Base-by-base conservation (phyloP, 2,888 invertebrate species). In the Troglohyphantes excavatus region DNA sequence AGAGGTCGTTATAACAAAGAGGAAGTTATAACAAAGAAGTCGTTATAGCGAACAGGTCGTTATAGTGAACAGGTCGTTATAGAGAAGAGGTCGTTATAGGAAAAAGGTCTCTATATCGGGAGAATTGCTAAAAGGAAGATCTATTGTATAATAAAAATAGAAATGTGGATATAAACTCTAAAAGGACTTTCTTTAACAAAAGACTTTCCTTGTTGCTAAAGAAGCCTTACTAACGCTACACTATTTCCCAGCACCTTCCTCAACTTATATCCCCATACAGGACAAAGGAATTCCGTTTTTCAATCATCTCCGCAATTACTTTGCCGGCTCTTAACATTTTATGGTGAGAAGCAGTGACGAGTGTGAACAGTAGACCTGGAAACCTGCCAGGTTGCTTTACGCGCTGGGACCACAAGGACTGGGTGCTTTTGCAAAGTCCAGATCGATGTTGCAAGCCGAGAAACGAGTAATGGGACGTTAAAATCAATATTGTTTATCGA, bases 401-500 rank as follows among this genome's bases (percentile, higher is more conserved):
- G 26, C 65, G n/a, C 46, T 19, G 68, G 59, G 81, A 59, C 67
- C 67, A 63, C 63, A 9, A 19, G 26, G 21, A 72, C 72, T 23
- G 33, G 43, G 46, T 46, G 67, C 29, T 39, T 17, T 79, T 59
- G 23, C n/a, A 13, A 46, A 23, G 27, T 59, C 19, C 29, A 29
- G 76, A 76, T 76, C 76, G 76, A 76, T 76, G 59, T 19, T 61
- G 29, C 33, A 19, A 53, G 53, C 17, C 17, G 13, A 76, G 13
- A 79, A 46, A 61, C 19, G 65, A 63, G 63, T 63, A 63, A 63
- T 78, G 65, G 63, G 61, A 39, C 72, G 33, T 3, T 26, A 17
- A 17, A 82, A 82, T 82, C 82, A 72, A 82, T 82, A 82, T 19
- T 82, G 63, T 82, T 72, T 70, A 82, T 82, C 61, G 61, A 61